Conservation (phyloP, 2,888 invertebrate species). For the Phengaris alcon region DNA sequence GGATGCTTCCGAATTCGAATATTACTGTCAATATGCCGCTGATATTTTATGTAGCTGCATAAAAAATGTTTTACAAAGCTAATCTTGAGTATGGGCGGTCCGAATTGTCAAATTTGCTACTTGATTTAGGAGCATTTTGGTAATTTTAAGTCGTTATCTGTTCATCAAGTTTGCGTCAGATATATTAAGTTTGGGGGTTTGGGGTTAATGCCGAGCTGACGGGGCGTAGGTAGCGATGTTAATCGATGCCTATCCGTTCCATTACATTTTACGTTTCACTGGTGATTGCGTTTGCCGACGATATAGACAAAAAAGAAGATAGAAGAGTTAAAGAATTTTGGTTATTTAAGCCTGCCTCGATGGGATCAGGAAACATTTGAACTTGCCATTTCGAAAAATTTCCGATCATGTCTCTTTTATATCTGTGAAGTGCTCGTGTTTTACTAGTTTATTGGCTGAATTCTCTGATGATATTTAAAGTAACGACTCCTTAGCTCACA, state of each 20-base stretch:
- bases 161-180: slow-evolving; percentile 64
- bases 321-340: neutral
- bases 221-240: slow-evolving; percentile 66
- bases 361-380: no score
- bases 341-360: neutral
- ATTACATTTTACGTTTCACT: slow-evolving; percentile 50
- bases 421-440: no score
- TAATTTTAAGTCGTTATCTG: slow-evolving; percentile 51
- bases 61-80: neutral
- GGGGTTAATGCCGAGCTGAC: slow-evolving; percentile 64
- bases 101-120: slow-evolving; percentile 37
- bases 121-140: slow-evolving; percentile 33
- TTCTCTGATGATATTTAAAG: no score
- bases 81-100: slow-evolving; percentile 36
- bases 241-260: slow-evolving; percentile 60
- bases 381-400: no score
- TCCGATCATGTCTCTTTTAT: no score
- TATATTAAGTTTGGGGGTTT: slow-evolving; percentile 64
- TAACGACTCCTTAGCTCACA: no score
- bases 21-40: neutral
- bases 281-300: slow-evolving; percentile 55
- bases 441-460: no score
- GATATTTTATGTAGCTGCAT: slow-evolving; percentile 29
- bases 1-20: slow-evolving; percentile 53
- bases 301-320: neutral